A percentile compares a stretch with the other conserved stretches of the same genome.
Evolutionary conservation across 2,113 vertebrate species (phyloP).

Genomic region (Thamnophis sirtalis): DNA sequence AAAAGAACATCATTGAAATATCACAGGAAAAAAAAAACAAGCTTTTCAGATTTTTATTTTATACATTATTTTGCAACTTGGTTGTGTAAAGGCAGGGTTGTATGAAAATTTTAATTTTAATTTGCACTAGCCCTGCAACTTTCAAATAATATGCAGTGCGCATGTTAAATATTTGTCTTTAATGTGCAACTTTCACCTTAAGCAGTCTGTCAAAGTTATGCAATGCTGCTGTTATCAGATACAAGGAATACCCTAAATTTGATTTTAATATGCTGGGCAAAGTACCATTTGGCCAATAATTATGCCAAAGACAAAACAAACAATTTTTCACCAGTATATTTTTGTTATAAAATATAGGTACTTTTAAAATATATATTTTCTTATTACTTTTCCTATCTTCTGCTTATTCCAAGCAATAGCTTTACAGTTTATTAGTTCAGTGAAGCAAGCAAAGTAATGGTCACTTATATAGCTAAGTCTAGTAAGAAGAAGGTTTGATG

Average conservation of each 20-base stretch:
- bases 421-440: not conserved
- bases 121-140: not conserved
- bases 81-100: not conserved
- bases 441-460: not conserved
- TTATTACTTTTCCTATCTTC: not conserved
- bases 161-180: not conserved
- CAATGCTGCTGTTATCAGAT: not conserved
- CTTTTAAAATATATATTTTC: not conserved
- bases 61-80: not conserved
- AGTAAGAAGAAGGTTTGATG: not conserved
- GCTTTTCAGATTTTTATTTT: not conserved
- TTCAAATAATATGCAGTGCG: not conserved
- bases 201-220: not conserved
- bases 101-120: not conserved
- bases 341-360: not conserved
- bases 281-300: slow-evolving; percentile 17
- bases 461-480: not conserved
- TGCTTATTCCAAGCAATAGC: not conserved
- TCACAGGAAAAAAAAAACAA: not conserved
- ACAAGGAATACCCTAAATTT: not conserved
- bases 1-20: not conserved
- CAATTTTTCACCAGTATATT: not conserved
- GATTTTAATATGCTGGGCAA: not conserved
- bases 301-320: slow-evolving; percentile 20
- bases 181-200: not conserved